Evolutionary conservation across 1,140 invertebrate genomes (phyloP).

Genomic region (Caerostris extrusa): DNA sequence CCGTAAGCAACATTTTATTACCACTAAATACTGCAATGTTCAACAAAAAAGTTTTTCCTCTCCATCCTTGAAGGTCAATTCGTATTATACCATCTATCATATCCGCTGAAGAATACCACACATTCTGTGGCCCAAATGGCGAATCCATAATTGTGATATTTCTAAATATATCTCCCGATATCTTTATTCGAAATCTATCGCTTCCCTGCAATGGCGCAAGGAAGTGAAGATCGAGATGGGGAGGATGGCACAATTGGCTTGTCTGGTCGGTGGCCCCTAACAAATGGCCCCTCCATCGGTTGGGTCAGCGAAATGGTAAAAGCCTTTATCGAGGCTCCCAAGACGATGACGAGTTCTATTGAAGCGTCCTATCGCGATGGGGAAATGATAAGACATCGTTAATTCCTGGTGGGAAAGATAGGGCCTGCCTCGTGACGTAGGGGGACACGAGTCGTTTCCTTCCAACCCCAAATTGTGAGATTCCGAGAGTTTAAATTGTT

Average conservation of each 20-base stretch:
- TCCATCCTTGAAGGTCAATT: background rate
- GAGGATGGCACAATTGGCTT: slow-evolving; percentile 46
- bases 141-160: background rate
- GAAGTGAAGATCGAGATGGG: background rate
- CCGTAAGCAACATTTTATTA: no score
- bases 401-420: slow-evolving; percentile 53
- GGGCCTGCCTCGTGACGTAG: background rate
- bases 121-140: background rate
- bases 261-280: background rate
- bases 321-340: slow-evolving; percentile 63
- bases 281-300: slow-evolving; percentile 34
- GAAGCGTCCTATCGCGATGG: slow-evolving; percentile 37
- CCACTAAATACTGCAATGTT: no score
- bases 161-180: slow-evolving; percentile 25
- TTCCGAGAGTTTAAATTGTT: slow-evolving; percentile 49
- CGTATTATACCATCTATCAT: background rate
- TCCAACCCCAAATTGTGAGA: background rate
- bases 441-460: slow-evolving; percentile 23
- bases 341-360: slow-evolving; percentile 63
- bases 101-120: background rate
- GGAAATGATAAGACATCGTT: slow-evolving; percentile 37
- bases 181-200: slow-evolving; percentile 71
- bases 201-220: background rate
- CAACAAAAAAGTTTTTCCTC: no score
- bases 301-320: slow-evolving; percentile 62